Conservation (phyloP, 2,797 vertebrate genomes). For the Etheostoma perlongum region DNA sequence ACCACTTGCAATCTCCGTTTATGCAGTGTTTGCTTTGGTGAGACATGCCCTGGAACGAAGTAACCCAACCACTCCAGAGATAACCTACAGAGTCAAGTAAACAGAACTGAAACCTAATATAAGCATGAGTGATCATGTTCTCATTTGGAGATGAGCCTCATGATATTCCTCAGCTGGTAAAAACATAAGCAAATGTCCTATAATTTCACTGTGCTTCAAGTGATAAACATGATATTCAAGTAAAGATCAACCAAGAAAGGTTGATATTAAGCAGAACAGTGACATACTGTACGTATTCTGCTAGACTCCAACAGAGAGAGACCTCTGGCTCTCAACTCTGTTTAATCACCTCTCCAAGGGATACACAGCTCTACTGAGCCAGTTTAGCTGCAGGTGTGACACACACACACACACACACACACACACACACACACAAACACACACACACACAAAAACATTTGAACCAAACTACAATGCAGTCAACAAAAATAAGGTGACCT, state of each 20-base stretch:
- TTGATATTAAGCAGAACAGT: slow-evolving; percentile 50
- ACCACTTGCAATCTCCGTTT: not conserved
- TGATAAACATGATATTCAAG: slow-evolving; percentile 41
- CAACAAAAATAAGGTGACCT: no score
- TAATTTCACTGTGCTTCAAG: slow-evolving; percentile 15
- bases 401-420: slow-evolving; percentile 14
- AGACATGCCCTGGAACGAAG: not conserved
- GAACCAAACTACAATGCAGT: no score
- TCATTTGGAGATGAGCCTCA: slow-evolving; percentile 19
- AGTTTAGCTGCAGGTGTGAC: slow-evolving; percentile 60
- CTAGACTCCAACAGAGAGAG: slow-evolving; percentile 52
- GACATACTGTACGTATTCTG: slow-evolving; percentile 46
- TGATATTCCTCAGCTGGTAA: slow-evolving; percentile 17
- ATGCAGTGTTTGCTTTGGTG: not conserved
- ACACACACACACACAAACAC: slow-evolving; percentile 13
- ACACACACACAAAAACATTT: not conserved
- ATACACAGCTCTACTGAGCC: slow-evolving; percentile 56
- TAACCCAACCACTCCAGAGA: not conserved
- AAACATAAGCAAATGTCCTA: slow-evolving; percentile 1
- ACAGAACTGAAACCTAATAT: not conserved
- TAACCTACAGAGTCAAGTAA: slow-evolving; percentile 14
- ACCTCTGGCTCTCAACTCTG: slow-evolving; percentile 58
- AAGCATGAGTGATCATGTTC: not conserved
- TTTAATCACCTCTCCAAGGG: slow-evolving; percentile 73
- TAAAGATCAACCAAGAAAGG: not conserved